Evolutionary conservation across 2,888 invertebrate genomes (phyloP).

Genomic region (Hypsopygia costalis): DNA sequence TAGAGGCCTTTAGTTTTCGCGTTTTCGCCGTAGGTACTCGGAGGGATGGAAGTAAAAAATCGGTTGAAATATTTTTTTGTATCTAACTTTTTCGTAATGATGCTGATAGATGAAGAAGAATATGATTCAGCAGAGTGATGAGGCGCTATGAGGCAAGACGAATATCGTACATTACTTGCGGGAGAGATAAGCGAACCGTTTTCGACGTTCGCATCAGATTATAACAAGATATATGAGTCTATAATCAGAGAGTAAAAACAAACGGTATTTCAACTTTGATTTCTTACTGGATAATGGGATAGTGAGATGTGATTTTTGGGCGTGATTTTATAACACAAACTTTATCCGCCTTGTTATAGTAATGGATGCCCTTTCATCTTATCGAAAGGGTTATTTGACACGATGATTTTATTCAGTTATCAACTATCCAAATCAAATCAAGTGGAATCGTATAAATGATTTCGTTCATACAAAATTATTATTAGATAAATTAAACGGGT

Average conservation of each 20-base stretch:
- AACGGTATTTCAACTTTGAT: conserved; percentile 1
- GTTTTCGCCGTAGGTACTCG: neutral
- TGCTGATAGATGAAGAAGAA: conserved; percentile 55
- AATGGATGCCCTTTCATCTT: too few relatives aligned
- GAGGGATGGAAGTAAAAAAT: conserved; percentile 8
- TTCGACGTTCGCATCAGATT: conserved; percentile 60
- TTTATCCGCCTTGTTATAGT: too few relatives aligned
- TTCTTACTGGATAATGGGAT: too few relatives aligned
- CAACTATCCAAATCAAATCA: too few relatives aligned
- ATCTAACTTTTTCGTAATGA: conserved; percentile 35
- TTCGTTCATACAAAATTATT: too few relatives aligned
- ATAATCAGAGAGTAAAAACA: conserved; percentile 18
- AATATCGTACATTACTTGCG: conserved; percentile 60
- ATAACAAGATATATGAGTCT: conserved; percentile 44
- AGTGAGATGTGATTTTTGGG: too few relatives aligned
- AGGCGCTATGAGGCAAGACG: conserved; percentile 49
- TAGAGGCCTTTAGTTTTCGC: conserved; percentile 6
- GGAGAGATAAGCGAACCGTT: conserved; percentile 54
- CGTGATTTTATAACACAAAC: too few relatives aligned
- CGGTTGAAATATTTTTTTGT: conserved; percentile 14
- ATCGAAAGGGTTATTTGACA: too few relatives aligned
- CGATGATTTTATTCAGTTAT: too few relatives aligned
- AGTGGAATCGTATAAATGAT: too few relatives aligned
- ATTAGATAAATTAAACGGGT: too few relatives aligned
- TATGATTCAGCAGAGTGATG: conserved; percentile 50